phyloP scores from a whole-genome alignment of 1,140 invertebrate species.

The Ips nitidus region DNA sequence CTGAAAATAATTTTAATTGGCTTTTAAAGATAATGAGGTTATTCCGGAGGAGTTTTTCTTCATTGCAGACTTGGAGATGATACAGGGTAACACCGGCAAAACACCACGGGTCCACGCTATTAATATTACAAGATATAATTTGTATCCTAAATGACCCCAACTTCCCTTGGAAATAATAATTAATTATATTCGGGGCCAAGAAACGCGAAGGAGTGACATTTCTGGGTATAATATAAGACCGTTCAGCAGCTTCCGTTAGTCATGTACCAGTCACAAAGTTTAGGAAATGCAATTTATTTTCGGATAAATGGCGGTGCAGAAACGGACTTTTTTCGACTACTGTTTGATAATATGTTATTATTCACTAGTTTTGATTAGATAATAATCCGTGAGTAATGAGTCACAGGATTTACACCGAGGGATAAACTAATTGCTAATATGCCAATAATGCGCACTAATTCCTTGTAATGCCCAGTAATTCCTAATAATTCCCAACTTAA shows the following conservation, averaged over 20 bases:
- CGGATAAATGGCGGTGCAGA: not conserved
- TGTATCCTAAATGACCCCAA: constrained; percentile 30
- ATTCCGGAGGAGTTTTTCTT: not conserved
- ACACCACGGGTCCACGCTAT: constrained; percentile 12
- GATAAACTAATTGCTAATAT: too few species aligned
- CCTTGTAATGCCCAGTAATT: too few species aligned
- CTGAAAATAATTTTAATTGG: too few species aligned
- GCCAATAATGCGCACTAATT: too few species aligned
- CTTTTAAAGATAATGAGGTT: not conserved
- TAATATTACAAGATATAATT: constrained; percentile 33
- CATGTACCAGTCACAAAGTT: constrained; percentile 22
- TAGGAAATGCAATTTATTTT: constrained; percentile 23
- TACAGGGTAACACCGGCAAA: not conserved
- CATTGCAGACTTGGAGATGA: not conserved
- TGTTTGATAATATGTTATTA: too few species aligned
- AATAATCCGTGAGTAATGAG: too few species aligned
- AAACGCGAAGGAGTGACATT: constrained; percentile 29
- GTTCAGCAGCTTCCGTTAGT: constrained; percentile 25
- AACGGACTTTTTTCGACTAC: not conserved
- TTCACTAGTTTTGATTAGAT: too few species aligned
- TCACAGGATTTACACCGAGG: too few species aligned
- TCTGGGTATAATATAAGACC: constrained; percentile 23
- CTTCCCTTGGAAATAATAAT: constrained; percentile 29
- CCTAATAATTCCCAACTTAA: too few species aligned
- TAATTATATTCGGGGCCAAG: constrained; percentile 25